Base-by-base conservation (phyloP, 2,888 invertebrate genomes). In the Drosophila tripunctata region DNA sequence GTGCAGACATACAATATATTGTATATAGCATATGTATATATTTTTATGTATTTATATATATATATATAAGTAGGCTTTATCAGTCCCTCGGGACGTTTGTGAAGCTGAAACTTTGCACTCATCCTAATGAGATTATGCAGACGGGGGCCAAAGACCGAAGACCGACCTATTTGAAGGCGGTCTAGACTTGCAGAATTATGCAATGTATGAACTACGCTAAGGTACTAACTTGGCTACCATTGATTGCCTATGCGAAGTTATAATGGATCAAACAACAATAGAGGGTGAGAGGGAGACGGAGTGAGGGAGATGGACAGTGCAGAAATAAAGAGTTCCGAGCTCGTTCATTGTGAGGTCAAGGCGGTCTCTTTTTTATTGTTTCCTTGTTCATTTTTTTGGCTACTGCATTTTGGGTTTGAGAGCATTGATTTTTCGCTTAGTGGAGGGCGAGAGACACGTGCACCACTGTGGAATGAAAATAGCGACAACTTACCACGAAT, bases 341-440 rank as follows among this genome's bases (percentile, higher is more conserved):
- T 50, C 50, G 51, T 58, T 61, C 31, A 31, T 27, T 21, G 58
- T 50, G 62, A 63, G 74, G 77, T 72, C 74, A 74, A 67, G 63
- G 67, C 58, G 52, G 61, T 14, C 15, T 36, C 45, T 31, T 27
- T 8, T 50, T 55, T 54, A 50, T 38, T 35, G 6, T 21, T 38
- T n/a, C 21, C 12, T 12, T 21, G n/a, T 27, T 30, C 35, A 7
- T 56, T 75, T 74, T n/a, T 58, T 56, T 21, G 56, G 41, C 44
- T 40, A 57, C n/a, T 58, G 66, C 60, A 57, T 45, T 50, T 67
- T 21, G 36, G n/a, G 33, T 40, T 58, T 35, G 56, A 55, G 27
- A 24, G 19, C 55, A 75, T 75, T 75, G 75, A 75, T 77, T 75
- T 75, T 75, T 67, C 64, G 19, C 51, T 15, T 36, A 44, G 33